Evolutionary conservation across 1,140 invertebrate species (phyloP).

Genomic region (Lepidotrigona ventralis): DNA sequence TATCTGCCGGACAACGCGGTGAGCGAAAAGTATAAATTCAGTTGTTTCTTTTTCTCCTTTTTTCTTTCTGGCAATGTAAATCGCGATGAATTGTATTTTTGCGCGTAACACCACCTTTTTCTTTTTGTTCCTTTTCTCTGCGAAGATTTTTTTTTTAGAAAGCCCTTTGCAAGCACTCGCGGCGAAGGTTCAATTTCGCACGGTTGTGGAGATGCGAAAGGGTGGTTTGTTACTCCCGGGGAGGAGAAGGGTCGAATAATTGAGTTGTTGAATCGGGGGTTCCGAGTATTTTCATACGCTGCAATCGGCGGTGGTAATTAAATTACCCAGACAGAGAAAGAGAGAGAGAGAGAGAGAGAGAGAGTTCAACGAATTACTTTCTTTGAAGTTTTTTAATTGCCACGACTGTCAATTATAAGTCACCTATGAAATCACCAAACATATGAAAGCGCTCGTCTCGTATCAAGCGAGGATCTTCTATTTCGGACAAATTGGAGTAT

Average conservation of each 20-base stretch:
- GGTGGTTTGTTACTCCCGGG: background rate
- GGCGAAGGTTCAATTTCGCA: background rate
- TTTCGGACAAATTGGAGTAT: background rate
- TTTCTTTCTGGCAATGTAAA: background rate
- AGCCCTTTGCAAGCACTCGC: background rate
- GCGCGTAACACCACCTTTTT: background rate
- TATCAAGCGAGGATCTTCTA: background rate
- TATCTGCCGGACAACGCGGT: no score
- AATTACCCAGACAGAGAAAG: background rate
- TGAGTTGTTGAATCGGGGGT: background rate
- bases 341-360: no score
- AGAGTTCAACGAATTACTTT: background rate
- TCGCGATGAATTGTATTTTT: background rate
- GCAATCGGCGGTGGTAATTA: background rate
- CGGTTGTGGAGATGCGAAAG: background rate
- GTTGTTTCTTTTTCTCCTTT: no score
- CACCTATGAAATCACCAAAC: no score
- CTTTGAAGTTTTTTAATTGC: background rate
- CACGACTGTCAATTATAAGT: background rate
- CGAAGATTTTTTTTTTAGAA: background rate
- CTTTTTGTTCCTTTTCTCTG: background rate
- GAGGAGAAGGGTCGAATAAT: background rate
- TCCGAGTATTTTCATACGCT: background rate
- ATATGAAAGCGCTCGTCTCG: background rate
- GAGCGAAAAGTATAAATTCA: no score